Evolutionary conservation across 2,113 vertebrate genomes (phyloP), one percentile per base, ranked within the genome.

Genomic region (Tonatia bakeri): DNA sequence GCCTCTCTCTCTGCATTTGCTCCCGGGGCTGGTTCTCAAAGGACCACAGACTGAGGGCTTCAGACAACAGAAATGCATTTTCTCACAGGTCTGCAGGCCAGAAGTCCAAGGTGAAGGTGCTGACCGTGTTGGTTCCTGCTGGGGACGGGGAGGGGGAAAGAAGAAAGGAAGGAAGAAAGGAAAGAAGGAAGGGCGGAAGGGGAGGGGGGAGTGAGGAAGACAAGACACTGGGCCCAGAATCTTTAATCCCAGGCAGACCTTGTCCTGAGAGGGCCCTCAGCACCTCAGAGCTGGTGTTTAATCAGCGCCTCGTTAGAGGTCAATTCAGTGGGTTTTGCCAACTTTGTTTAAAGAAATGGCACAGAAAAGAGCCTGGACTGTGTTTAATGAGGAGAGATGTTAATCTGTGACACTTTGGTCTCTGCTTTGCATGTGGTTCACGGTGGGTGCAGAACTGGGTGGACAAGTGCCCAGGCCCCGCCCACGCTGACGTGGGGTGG

Each of bases 401-500:
- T 26, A 15, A 73, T 9, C 5, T 31, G 36, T 24, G 40, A 50
- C 61, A 17, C 22, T 28, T 61, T 20, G 26, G 40, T 22, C 88
- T 72, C 79, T 76, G 22, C 47, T 47, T 28, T 28, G 3, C 33
- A 12, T n/a, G 16, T 17, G 24, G 33, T 16, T 22, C 69, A 19
- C 2, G 13, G 67, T 22, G 9, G 38, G 52, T 14, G 4, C 17
- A 26, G 81, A 76, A 26, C 2, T 2, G 17, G 19, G 47, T 52
- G 72, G 14, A 4, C 12, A 17, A 17, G 4, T 31, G 85, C 81
- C 20, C n/a, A 70, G n/a, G 5, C 7, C 11, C 4, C 1, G 5
- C 8, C n/a, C 17, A 0, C 4, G 47, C 43, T 4, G 0, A 0
- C 3, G 0, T 8, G 43, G 43, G 43, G 43, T 4, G 45, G 45